Conservation (phyloP, 2,888 invertebrate species). For the Cacoxenus indagator region DNA sequence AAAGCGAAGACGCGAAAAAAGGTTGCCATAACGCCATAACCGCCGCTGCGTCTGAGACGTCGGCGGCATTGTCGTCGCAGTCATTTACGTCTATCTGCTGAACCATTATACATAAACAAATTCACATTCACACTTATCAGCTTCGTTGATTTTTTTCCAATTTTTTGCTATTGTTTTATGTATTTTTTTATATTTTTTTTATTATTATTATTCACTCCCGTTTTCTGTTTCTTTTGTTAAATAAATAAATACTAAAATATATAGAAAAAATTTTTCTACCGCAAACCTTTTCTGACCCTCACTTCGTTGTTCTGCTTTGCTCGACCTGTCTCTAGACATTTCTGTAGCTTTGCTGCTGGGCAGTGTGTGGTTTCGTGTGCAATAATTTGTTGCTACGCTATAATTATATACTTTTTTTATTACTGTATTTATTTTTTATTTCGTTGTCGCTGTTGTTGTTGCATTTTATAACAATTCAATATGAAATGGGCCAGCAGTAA, state of each 20-base stretch:
- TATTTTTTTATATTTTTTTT: background rate
- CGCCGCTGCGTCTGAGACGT: background rate
- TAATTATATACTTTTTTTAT: conserved; percentile 7
- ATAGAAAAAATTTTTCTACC: conserved; percentile 25
- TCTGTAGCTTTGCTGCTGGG: conserved; percentile 14
- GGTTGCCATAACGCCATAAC: background rate
- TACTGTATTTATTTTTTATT: background rate
- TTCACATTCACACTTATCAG: background rate
- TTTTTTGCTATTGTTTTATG: too few relatives aligned
- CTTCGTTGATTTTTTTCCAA: too few relatives aligned
- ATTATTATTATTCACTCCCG: background rate
- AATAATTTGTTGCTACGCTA: background rate
- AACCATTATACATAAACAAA: background rate
- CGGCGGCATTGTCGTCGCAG: background rate
- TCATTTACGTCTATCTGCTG: too few relatives aligned
- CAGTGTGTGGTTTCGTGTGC: conserved; percentile 9
- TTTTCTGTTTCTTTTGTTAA: background rate
- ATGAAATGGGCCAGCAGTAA: background rate
- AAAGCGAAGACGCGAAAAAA: background rate
- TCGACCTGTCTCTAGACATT: conserved; percentile 14
- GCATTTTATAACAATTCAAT: conserved; percentile 16
- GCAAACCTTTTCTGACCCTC: conserved; percentile 1
- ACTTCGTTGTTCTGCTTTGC: conserved; percentile 27
- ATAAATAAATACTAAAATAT: background rate
- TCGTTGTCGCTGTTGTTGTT: background rate